Evolutionary conservation across 2,888 invertebrate species (phyloP), one percentile per base, ranked within the genome.

Genomic region (Coleophora deauratella): DNA sequence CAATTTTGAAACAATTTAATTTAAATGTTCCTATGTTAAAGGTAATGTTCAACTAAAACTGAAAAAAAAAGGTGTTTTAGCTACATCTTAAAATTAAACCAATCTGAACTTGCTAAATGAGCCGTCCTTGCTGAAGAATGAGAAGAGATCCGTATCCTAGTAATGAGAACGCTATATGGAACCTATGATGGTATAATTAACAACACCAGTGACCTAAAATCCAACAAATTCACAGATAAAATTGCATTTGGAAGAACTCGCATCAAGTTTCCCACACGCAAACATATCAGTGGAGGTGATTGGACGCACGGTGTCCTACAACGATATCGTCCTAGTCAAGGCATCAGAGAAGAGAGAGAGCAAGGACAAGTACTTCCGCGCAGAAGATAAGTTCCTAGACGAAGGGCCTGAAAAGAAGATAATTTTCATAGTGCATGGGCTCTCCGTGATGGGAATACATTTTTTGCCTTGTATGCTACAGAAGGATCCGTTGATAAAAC

Each of bases 361-460:
- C 0, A 3, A 9, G 1, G 38, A 45, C 2, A 52, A 39, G 43
- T 52, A 47, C 12, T 71, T 72, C 27, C 59, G 75, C 46, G 54
- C 64, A 1, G 53, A 54, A 2, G 31, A 31, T 4, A 77, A 72
- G 51, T 79, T 68, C 45, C 54, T 56, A 0, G 71, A 75, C 7
- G 73, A 76, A 12, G 45, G 45, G 0, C 59, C 65, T 0, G 67
- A 74, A 27, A 81, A 79, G 53, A 78, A 74, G 51, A 75, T 81
- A 1, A 50, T 84, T 30, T 72, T 82, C 14, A 78, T 84, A 40
- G 81, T 81, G 0, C 82, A 82, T 39, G 79, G 66, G 1, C 62
- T 84, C 0, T 66, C 59, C 33, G 59, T 66, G 0, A 72, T 71
- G 67, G 79, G 79, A 0, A 42, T 73, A 0, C 14, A 2, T 0